Conservation (phyloP, 1,140 invertebrate species). For the Atta colombica region DNA sequence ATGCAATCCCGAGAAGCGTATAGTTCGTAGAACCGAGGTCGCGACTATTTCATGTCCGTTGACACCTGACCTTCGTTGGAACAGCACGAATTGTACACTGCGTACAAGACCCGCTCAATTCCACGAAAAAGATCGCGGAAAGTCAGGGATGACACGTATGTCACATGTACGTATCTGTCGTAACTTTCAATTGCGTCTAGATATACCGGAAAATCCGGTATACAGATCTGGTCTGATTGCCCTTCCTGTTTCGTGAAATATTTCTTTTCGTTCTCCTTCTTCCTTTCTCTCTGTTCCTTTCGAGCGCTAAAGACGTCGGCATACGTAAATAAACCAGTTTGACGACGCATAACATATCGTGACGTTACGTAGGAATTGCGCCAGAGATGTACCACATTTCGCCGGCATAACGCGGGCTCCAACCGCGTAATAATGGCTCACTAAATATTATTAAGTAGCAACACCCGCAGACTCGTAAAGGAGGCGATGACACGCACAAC, state of each 20-base stretch:
- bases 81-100: slow-evolving; percentile 44
- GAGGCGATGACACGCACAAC: slow-evolving; percentile 49
- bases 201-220: slow-evolving; percentile 78
- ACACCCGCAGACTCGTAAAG: slow-evolving; percentile 51
- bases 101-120: slow-evolving; percentile 58
- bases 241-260: slow-evolving; percentile 74
- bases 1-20: neutral
- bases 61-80: slow-evolving; percentile 63
- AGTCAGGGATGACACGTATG: slow-evolving; percentile 30
- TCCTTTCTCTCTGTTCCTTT: slow-evolving; percentile 50
- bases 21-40: slow-evolving; percentile 20
- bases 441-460: slow-evolving; percentile 61
- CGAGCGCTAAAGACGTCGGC: slow-evolving; percentile 63
- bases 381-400: slow-evolving; percentile 49
- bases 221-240: slow-evolving; percentile 56
- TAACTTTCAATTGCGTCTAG: slow-evolving; percentile 66
- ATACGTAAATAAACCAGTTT: slow-evolving; percentile 80
- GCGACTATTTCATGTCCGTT: slow-evolving; percentile 53
- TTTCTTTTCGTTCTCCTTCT: slow-evolving; percentile 51
- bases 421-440: slow-evolving; percentile 55
- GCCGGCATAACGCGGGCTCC: slow-evolving; percentile 13
- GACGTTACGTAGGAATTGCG: slow-evolving; percentile 38
- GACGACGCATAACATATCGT: slow-evolving; percentile 64
- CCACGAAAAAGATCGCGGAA: slow-evolving; percentile 49
- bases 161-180: slow-evolving; percentile 1